Conservation (phyloP, 2,888 invertebrate species). For the Unio pictorum region DNA sequence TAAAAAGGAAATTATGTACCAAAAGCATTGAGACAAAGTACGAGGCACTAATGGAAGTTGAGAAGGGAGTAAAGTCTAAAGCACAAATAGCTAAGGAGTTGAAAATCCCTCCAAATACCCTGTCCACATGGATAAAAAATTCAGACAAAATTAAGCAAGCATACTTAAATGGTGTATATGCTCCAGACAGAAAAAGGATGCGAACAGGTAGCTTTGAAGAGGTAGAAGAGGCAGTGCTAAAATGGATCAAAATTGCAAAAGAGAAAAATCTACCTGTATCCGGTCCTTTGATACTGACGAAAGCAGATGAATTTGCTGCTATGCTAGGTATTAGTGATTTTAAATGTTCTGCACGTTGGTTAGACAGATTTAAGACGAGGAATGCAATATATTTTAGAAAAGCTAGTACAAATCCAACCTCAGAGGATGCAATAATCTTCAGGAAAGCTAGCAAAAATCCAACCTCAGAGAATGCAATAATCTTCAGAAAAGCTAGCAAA, state of each 20-base stretch:
- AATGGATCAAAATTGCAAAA: slow-evolving; percentile 20
- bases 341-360: slow-evolving; percentile 9
- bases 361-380: slow-evolving; percentile 10
- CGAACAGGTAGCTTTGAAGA: slow-evolving; percentile 16
- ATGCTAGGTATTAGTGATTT: slow-evolving; percentile 5
- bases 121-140: slow-evolving; percentile 31
- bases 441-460: slow-evolving; percentile 1
- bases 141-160: slow-evolving; percentile 16
- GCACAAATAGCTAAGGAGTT: slow-evolving; percentile 21
- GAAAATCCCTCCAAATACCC: slow-evolving; percentile 19
- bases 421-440: slow-evolving; percentile 2
- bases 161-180: slow-evolving; percentile 8
- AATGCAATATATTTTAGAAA: slow-evolving; percentile 9
- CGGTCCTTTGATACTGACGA: slow-evolving; percentile 8
- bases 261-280: slow-evolving; percentile 14
- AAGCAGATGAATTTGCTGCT: slow-evolving; percentile 10
- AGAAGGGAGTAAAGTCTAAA: slow-evolving; percentile 19
- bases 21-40: slow-evolving; percentile 19
- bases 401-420: slow-evolving; percentile 9
- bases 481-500: slow-evolving; percentile 5
- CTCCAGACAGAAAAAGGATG: slow-evolving; percentile 14
- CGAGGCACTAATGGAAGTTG: slow-evolving; percentile 24
- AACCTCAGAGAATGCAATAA: slow-evolving; percentile 1
- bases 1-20: slow-evolving; percentile 11
- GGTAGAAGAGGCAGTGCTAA: slow-evolving; percentile 16